Evolutionary conservation across 2,888 invertebrate genomes (phyloP).

Genomic region (Agrilus mali): DNA sequence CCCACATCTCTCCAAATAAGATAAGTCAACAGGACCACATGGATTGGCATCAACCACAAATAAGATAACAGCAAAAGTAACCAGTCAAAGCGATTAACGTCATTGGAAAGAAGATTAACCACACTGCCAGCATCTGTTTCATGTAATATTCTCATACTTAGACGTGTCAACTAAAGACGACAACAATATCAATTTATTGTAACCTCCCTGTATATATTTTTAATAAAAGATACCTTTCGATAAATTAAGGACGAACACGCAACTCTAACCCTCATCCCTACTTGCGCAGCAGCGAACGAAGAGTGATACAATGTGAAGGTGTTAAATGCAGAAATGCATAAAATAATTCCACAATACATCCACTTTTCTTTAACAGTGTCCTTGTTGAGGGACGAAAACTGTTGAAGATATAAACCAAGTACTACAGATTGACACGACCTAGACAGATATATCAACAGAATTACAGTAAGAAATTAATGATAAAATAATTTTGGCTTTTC

Average conservation of each 20-base stretch:
- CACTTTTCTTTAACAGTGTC: constrained; percentile 10
- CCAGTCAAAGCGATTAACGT: constrained; percentile 68
- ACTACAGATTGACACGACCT: constrained; percentile 11
- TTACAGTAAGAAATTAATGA: too few relatives aligned
- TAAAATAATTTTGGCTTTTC: too few relatives aligned
- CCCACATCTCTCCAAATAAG: constrained; percentile 44
- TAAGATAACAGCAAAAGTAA: constrained; percentile 57
- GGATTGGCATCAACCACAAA: constrained; percentile 68
- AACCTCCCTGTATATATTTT: too few relatives aligned
- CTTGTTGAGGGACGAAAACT: constrained; percentile 5
- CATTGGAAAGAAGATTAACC: constrained; percentile 73
- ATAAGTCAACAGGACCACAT: constrained; percentile 47
- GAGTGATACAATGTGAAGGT: constrained; percentile 44
- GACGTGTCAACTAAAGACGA: constrained; percentile 37
- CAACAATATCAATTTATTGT: too few relatives aligned
- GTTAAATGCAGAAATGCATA: constrained; percentile 9
- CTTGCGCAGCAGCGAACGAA: constrained; percentile 38
- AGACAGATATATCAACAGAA: too few relatives aligned
- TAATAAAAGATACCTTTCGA: constrained; percentile 46
- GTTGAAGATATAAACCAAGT: constrained; percentile 9
- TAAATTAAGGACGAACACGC: constrained; percentile 63
- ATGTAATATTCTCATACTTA: constrained; percentile 57
- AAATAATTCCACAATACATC: constrained; percentile 12
- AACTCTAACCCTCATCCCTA: constrained; percentile 62
- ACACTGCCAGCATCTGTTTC: constrained; percentile 74